Evolutionary conservation across 2,113 vertebrate genomes (phyloP), one percentile per base, ranked within the genome.

Genomic region (Gulo gulo): DNA sequence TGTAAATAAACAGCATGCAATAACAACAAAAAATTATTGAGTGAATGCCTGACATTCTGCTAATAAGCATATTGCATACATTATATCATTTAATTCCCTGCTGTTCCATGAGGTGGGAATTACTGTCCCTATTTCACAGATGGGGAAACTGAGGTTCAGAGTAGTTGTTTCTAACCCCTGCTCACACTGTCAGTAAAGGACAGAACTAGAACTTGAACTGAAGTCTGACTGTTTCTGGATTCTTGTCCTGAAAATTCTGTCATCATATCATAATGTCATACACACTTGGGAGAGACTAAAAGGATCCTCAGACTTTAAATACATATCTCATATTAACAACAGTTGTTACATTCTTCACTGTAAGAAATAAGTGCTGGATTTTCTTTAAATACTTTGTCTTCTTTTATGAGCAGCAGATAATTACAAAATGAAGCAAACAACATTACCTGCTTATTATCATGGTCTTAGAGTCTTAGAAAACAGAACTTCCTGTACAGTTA

Each of bases 401-500:
- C 61, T 88, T 12, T 67, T 92, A 52, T 61, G 13, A n/a, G 23
- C 7, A 78, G 45, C 57, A 97, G 86, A 96, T 45, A 93, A 67
- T 85, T 89, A 63, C 36, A 96, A 93, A 94, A 94, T 63, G n/a
- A 90, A 87, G 23, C 39, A 79, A 94, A 94, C 18, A n/a, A 31
- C 45, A 65, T 78, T 88, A 73, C 34, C 31, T 94, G 10, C 55
- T 82, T 94, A 29, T 61, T 42, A 57, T 82, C 69, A 52, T 69
- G 7, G 55, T 65, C 74, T 95, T 92, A 78, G 29, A n/a, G 90
- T 92, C 55, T 73, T 88, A 92, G 78, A 86, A 96, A 97, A 73
- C 20, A 82, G 73, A 76, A 81, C 26, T 78, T 85, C 12, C 36
- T 81, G 2, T 59, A 65, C 7, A 74, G 42, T 92, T 87, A 86